Evolutionary conservation across 1,140 invertebrate species (phyloP), one percentile per base, ranked within the genome.

Genomic region (Bombus impatiens): DNA sequence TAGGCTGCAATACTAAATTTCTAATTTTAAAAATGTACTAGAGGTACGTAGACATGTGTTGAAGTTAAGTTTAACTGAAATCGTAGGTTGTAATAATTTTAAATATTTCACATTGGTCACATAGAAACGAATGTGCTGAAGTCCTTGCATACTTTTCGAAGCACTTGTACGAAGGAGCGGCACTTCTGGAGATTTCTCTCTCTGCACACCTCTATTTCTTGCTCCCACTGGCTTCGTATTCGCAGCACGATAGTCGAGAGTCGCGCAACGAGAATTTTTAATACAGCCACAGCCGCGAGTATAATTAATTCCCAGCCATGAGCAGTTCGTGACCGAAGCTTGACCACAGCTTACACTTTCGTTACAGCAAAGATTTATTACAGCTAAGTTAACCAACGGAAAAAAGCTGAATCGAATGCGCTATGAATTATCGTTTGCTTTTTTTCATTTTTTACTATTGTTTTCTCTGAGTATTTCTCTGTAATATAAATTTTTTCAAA

Each of bases 221-320:
- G 15, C 22, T 75, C 28, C 9, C 18, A 28, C 18, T 3, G 40
- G 35, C 22, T 89, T 75, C 47, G 62, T 88, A 89, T 89, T 89
- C 88, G 62, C 37, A 37, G 47, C 77, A 89, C 85, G 88, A 53
- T 57, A 81, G 47, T 40, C 72, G 53, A 71, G 57, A 37, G 65
- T 81, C 86, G 88, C 85, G 78, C 79, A 80, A 67, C 47, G 59
- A 84, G 88, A 89, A 89, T 89, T 87, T 89, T 86, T 87, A 89
- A 84, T 85, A 72, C 76, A 57, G 59, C 68, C 75, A 81, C 44
- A 74, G 65, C 37, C 59, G 44, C 75, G 42, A n/a, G 53, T 62
- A 59, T 72, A 86, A 86, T 83, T 86, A 86, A 86, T 86, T 86
- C 74, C 53, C 44, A 71, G 32, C 71, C 59, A 67, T 71, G 53